Evolutionary conservation across 2,888 invertebrate species (phyloP), one percentile per base, ranked within the genome.

Genomic region (Drosophila diplacantha): DNA sequence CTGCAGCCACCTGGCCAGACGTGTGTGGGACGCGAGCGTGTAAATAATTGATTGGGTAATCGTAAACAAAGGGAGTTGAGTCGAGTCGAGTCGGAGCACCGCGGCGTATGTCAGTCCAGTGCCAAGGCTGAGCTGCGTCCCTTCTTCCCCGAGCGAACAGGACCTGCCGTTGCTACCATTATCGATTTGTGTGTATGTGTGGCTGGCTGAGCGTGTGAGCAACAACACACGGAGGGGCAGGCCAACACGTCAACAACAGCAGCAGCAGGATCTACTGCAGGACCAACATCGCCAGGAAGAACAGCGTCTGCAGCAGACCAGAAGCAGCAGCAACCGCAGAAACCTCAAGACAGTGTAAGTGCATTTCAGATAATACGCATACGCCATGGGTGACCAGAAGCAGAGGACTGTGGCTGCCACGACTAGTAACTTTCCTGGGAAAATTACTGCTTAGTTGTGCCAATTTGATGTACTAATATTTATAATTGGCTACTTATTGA

Each of bases 121-220:
- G 73, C 71, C 81, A 77, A 77, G 81, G 81, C 79, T 78, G 63
- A 69, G 62, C 35, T 34, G 46, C 55, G 39, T 16, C 50, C 54
- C 35, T 50, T 29, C 35, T 29, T 50, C 37, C 24, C 32, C 32
- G 18, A 56, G 54, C 52, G 37, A 44, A 57, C 44, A 59, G 58
- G 58, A 59, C 43, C 43, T 53, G 43, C 32, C 39, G 20, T 38
- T 39, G 57, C 55, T 56, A 31, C 57, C 43, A 75, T 77, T 81
- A 81, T 81, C 81, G 85, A 81, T 81, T 80, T 83, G 73, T 84
- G 84, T 83, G 70, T 79, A 72, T 78, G 75, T 83, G 62, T 67
- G 37, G 56, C 46, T 68, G 77, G 60, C 37, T 66, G 77, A 82
- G 67, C 78, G 61, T 49, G 46, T 43, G 44, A 83, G 76, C 65